A percentile compares a stretch with the other conserved stretches of the same genome.
Evolutionary conservation across 2,113 vertebrate species (phyloP).

Genomic region (Alethe castanea): DNA sequence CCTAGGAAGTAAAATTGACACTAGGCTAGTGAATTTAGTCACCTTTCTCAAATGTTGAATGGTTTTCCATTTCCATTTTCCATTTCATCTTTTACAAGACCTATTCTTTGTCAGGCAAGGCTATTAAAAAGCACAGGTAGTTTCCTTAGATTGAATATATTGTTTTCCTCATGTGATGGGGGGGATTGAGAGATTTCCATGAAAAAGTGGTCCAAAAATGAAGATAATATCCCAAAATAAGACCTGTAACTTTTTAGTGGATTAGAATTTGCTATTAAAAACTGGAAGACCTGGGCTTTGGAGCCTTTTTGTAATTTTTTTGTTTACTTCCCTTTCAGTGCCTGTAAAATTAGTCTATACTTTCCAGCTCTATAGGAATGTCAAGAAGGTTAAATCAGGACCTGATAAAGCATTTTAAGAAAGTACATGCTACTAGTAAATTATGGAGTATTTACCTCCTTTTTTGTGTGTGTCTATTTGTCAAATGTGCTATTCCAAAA

Average conservation of each 20-base stretch:
- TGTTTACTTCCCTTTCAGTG: background rate
- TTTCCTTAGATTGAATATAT: background rate
- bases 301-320: background rate
- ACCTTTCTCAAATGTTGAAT: slow-evolving; percentile 36
- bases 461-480: background rate
- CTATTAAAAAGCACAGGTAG: background rate
- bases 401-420: background rate
- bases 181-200: background rate
- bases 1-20: slow-evolving; percentile 42
- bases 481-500: background rate
- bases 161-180: background rate
- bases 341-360: background rate
- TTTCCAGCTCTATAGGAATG: background rate
- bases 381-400: background rate
- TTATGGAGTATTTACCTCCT: background rate
- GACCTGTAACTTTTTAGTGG: background rate
- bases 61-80: slow-evolving; percentile 9
- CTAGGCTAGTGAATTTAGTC: slow-evolving; percentile 22
- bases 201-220: background rate
- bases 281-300: background rate
- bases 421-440: background rate
- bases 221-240: background rate
- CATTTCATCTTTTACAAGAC: background rate
- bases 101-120: background rate
- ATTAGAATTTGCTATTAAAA: background rate